Evolutionary conservation across 2,113 vertebrate species (phyloP), one percentile per base, ranked within the genome.

Genomic region (Tringa solitaria): DNA sequence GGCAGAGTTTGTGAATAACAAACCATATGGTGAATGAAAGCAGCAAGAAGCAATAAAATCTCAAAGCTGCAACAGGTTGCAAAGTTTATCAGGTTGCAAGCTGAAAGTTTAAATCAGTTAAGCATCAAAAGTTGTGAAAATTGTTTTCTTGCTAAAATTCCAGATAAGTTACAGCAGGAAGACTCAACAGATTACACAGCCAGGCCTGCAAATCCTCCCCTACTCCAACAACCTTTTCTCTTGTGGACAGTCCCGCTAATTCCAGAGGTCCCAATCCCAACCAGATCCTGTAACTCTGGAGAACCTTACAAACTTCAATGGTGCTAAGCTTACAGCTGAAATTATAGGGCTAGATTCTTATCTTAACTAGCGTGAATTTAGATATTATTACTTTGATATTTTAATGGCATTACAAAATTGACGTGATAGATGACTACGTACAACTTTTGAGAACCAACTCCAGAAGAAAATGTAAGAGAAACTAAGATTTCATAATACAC

Each of bases 21-120:
- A 93, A 97, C 97, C 98, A 98, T 99, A 98, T 98, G 98, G 98
- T 97, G 95, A 92, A 96, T 95, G 91, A 97, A 97, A 98, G 96
- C 87, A 78, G 89, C 79, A 87, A 98, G 96, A 96, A 98, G 97
- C 94, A 96, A 95, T 97, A 94, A 98, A 97, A 96, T 92, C 92
- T 93, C 84, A 39, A 76, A 92, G 81, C 83, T 89, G 95, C 96
- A 97, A 96, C 96, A 98, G 78, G 95, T 97, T 73, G 83, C 88
- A 89, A 97, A 95, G 81, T 98, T 97, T 80, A 82, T 79, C 83
- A 77, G 87, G 60, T 96, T 96, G 93, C 65, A 94, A 84, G 77
- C 91, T 87, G 73, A 82, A 84, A 77, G 63, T 89, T 91, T 78
- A 92, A 95, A 91, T 57, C 15, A 11, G 65, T 89, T 92, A 90